Evolutionary conservation across 2,113 vertebrate genomes (phyloP), one percentile per base, ranked within the genome.

Genomic region (Aepyceros melampus): DNA sequence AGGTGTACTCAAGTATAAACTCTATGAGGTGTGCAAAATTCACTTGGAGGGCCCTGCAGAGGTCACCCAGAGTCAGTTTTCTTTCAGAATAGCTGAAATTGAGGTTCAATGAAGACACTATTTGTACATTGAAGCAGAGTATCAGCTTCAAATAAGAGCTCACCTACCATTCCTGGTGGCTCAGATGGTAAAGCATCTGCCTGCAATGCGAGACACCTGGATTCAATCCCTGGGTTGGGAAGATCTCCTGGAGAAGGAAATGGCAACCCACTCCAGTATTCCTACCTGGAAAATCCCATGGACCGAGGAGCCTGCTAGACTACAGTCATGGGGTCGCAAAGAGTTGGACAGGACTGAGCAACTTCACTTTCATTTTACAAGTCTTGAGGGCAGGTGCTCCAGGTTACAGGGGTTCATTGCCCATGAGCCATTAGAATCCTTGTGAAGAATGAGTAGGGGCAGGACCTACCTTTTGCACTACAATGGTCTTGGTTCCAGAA

Each of bases 261-360:
- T 36, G n/a, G 64, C 64, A 67, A 36, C 33, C 4, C 64, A 67
- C 2, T 5, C 17, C 64, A 36, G 64, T 67, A 21, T 0, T 67
- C 17, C 36, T 67, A 33, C 4, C 64, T 67, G 64, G 64, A 36
- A 67, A 67, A 21, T 67, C 33, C 64, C 64, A 67, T 67, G 17
- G 64, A 21, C 2, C 0, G 9, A 36, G 33, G 64, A 67, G n/a
- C 33, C 64, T 67, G 4, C 16, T n/a, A 67, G 33, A 21, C 8
- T 36, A 36, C 64, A 67, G 17, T 67, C 64, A 36, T 67, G 33
- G 33, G 17, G 64, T 36, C 0, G 0, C 64, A 67, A 11, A 67
- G 33, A 36, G 64, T 36, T 10, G 0, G 64, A 67, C 64, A 67
- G 0, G 4, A 67, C 33, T 5, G 62, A 67, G 33, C 0, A 2